Base-by-base conservation (phyloP, 2,888 invertebrate genomes). In the Cenopis cana region DNA sequence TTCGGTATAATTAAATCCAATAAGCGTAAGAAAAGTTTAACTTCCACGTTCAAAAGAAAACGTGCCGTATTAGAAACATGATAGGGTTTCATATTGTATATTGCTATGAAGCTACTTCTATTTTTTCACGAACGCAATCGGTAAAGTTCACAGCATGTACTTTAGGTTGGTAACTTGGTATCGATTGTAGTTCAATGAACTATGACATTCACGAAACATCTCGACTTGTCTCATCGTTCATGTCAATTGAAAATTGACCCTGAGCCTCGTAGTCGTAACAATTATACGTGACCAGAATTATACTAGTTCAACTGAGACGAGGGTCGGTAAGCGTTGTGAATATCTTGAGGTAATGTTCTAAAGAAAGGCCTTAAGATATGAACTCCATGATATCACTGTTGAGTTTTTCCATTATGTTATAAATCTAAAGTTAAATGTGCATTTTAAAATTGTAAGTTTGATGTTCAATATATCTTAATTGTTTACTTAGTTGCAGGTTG, bases 171-270 rank as follows among this genome's bases (percentile, higher is more conserved):
- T 67, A 70, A 66, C 65, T 49, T 54, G 12, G 20, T 67, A 70
- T 70, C 65, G 65, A 70, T 70, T 60, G 52, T 11, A 20, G 70
- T 70, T 60, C 59, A 54, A 66, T 60, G 70, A 65, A 70, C 70
- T 14, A 49, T n/a, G 49, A 17, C 18, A 12, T 50, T 61, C 55
- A 9, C 46, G 33, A 33, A 14, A 46, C 12, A n/a, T 46, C 46
- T 46, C 8, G 46, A 46, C 6, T n/a, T 6, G 8, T 0, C n/a
- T 46, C n/a, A n/a, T 12, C 46, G 12, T 8, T 5, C 6, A 1
- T 46, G 29, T n/a, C 29, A 24, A 29, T 24, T 10, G 8, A 41
- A 46, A n/a, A n/a, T 29, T 46, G 24, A 29, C 2, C 24, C 46
- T 38, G 46, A 9, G 10, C n/a, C n/a, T n/a, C n/a, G n/a, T n/a